Evolutionary conservation across 1,140 invertebrate genomes (phyloP).

Genomic region (Hermatobates lingyangjiaoensis): DNA sequence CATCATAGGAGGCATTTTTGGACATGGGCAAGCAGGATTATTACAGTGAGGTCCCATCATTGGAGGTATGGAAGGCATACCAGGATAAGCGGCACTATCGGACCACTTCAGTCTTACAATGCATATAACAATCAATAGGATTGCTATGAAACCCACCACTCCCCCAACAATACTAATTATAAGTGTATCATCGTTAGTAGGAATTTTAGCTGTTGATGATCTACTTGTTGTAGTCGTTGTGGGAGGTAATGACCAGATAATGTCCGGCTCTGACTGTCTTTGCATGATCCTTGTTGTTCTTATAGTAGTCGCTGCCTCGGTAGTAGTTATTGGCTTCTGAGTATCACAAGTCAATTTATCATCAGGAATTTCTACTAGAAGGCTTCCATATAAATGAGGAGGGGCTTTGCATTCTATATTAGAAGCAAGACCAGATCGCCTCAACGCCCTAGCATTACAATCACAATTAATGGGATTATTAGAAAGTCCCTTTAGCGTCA

Average conservation of each 20-base stretch:
- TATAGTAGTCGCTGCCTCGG: constrained; percentile 22
- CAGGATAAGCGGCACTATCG: constrained; percentile 43
- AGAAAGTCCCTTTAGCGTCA: constrained; percentile 48
- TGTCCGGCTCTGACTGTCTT: constrained; percentile 51
- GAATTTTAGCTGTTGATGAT: no score
- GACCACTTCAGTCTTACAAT: constrained; percentile 47
- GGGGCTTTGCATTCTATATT: constrained; percentile 45
- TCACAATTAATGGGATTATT: constrained; percentile 68
- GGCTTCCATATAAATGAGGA: constrained; percentile 38
- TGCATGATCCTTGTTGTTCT: constrained; percentile 21
- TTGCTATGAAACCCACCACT: constrained; percentile 72
- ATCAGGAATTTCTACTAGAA: constrained; percentile 52
- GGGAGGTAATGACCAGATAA: constrained; percentile 67
- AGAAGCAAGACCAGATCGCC: constrained; percentile 31
- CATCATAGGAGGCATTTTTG: constrained; percentile 14
- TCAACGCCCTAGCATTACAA: constrained; percentile 56
- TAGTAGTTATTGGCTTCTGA: constrained; percentile 28
- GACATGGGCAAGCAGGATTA: constrained; percentile 17
- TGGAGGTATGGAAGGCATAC: constrained; percentile 34
- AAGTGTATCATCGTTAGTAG: constrained; percentile 66
- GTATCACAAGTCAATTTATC: constrained; percentile 56
- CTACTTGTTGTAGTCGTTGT: constrained; percentile 31
- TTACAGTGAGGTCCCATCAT: constrained; percentile 21
- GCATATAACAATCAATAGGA: constrained; percentile 72
- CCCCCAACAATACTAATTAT: constrained; percentile 83